These are phyloP conservation scores for Yponomeuta malinellus DNA, from an alignment of 2,888 invertebrate species.

Conservation along the genomic window DNA sequence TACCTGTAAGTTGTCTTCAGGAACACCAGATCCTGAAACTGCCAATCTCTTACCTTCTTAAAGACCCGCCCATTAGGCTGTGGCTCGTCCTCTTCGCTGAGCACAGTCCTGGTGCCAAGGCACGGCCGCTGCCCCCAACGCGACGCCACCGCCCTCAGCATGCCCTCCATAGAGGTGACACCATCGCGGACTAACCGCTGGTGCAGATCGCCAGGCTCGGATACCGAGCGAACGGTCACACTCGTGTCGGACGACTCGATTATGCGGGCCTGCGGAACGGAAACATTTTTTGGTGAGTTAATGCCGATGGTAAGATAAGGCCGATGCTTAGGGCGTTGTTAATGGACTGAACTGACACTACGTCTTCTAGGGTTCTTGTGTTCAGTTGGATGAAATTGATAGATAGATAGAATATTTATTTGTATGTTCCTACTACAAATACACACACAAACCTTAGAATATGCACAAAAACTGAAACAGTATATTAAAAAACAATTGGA, in stretches of 20 bases:
- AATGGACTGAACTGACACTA: background rate
- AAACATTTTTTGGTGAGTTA: constrained; percentile 20
- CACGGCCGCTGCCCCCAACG: constrained; percentile 84
- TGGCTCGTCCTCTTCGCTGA: constrained; percentile 94
- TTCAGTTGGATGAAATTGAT: no score
- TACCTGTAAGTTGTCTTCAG: no score
- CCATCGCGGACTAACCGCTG: constrained; percentile 83
- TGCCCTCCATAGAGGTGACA: constrained; percentile 87
- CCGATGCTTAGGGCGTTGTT: background rate
- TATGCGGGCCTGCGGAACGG: constrained; percentile 78
- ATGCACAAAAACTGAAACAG: no score
- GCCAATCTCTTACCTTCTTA: constrained; percentile 82
- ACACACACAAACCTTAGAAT: no score
- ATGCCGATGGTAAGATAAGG: background rate
- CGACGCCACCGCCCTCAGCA: constrained; percentile 86
- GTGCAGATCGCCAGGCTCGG: constrained; percentile 82
- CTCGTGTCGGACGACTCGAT: constrained; percentile 78
- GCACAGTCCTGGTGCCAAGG: constrained; percentile 91
- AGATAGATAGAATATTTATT: no score
- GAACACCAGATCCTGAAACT: background rate
- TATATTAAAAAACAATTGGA: no score
- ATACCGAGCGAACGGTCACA: constrained; percentile 84
- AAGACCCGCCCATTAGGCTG: constrained; percentile 96
- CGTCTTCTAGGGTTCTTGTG: no score
- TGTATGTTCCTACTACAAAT: no score